These are phyloP conservation scores for Novumbra hubbsi DNA, from an alignment of 2,797 vertebrate genomes.

Conservation along the genomic window DNA sequence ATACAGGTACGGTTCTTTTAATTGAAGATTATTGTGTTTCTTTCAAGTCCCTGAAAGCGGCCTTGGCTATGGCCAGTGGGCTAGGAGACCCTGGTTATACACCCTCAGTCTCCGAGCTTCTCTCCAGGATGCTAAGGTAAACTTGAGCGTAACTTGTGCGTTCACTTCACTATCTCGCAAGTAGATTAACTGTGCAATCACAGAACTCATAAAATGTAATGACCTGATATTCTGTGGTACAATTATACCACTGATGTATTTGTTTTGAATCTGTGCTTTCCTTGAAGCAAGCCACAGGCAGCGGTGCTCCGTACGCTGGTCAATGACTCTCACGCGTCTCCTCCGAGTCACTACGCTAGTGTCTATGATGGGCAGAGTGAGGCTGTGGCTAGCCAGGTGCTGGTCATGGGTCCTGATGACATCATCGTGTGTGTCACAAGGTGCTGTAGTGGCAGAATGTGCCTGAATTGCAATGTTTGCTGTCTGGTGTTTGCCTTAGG, in stretches of 20 bases:
- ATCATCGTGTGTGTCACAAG: slow-evolving; percentile 83
- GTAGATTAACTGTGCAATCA: background rate
- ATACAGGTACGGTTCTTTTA: background rate
- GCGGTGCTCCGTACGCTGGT: slow-evolving; percentile 68
- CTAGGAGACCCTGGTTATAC: slow-evolving; percentile 76
- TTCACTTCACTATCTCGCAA: background rate
- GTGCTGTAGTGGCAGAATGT: slow-evolving; percentile 51
- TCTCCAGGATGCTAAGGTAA: slow-evolving; percentile 82
- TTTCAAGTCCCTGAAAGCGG: slow-evolving; percentile 78
- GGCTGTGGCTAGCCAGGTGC: slow-evolving; percentile 74
- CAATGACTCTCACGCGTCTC: slow-evolving; percentile 65
- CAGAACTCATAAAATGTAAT: background rate
- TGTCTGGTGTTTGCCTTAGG: background rate
- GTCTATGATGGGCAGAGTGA: slow-evolving; percentile 57
- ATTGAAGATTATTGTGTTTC: background rate
- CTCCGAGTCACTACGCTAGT: slow-evolving; percentile 40
- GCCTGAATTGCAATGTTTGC: background rate
- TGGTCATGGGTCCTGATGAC: slow-evolving; percentile 84
- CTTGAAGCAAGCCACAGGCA: slow-evolving; percentile 72
- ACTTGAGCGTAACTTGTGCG: background rate
- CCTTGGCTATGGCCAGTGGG: slow-evolving; percentile 71
- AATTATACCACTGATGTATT: background rate
- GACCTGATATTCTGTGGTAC: background rate
- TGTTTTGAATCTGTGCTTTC: slow-evolving; percentile 9
- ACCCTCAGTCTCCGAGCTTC: slow-evolving; percentile 64